Base-by-base conservation (phyloP, 2,113 vertebrate genomes). In the Chaenocephalus aceratus region DNA sequence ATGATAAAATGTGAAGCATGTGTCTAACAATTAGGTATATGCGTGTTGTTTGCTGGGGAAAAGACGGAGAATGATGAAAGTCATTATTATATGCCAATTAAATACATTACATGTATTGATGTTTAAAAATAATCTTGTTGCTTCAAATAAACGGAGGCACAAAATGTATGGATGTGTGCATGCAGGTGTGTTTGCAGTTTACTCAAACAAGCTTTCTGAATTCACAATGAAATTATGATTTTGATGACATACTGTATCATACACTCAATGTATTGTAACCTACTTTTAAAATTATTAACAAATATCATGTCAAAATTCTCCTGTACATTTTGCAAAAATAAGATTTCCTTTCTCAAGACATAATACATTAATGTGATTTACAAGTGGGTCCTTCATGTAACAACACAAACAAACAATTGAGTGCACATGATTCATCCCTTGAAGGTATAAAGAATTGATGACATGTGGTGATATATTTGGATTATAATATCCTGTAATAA, bases 401-500 rank as follows among this genome's bases (percentile, higher is more conserved):
- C 75, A 81, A 77, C 75, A 77, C 75, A 89, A 30, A 84, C 83
- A 75, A 80, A 79, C 87, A 88, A 52, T 58, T 53, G 80, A 81
- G 86, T 10, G 45, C 77, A 72, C 69, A 57, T 62, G 75, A 80
- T 87, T 88, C 58, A 70, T 74, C 26, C 72, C 87, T 82, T 56
- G 18, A 72, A 86, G 91, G 82, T 84, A 89, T 80, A 62, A 86
- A 87, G 83, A 91, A 92, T 86, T 89, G 92, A 92, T 92, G 88
- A 86, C 72, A 77, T 86, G 74, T 86, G 82, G 88, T 86, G 88
- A 86, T 88, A 92, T 90, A 92, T 92, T 87, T 90, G 92, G 90
- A 90, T 82, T 88, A 88, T 92, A 14, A 91, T 93, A 90, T 91
- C 88, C 90, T 87, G 84, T 80, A 77, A 87, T 90, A 88, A 91